These are phyloP conservation scores for Drosophila kuntzei DNA, from an alignment of 2,888 invertebrate species.

Conservation along the genomic window DNA sequence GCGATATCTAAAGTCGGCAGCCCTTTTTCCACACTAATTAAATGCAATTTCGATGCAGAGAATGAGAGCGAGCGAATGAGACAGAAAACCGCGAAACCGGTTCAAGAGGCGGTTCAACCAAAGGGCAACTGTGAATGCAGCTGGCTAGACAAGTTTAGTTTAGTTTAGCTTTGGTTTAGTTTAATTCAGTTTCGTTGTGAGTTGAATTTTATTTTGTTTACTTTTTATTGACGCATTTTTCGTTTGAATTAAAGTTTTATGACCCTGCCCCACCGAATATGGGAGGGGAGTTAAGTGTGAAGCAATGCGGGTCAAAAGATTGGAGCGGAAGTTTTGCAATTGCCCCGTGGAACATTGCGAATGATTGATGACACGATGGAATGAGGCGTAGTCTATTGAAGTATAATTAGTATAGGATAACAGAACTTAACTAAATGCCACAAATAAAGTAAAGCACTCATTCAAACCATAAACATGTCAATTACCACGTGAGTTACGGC, in stretches of 20 bases:
- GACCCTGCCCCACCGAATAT: slow-evolving; percentile 9
- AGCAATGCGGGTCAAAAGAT: slow-evolving; percentile 51
- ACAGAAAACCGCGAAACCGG: slow-evolving; percentile 58
- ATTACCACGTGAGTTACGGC: slow-evolving; percentile 75
- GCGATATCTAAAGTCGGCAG: slow-evolving; percentile 44
- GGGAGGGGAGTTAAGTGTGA: slow-evolving; percentile 48
- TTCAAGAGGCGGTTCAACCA: slow-evolving; percentile 48
- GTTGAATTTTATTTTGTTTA: slow-evolving; percentile 46
- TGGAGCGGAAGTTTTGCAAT: slow-evolving; percentile 72
- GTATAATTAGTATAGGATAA: slow-evolving; percentile 60
- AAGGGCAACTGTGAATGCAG: slow-evolving; percentile 49
- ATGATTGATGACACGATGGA: slow-evolving; percentile 72
- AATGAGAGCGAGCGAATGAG: background rate
- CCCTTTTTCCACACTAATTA: slow-evolving; percentile 58
- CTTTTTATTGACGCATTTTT: slow-evolving; percentile 63
- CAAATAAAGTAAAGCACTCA: slow-evolving; percentile 49
- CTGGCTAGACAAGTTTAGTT: slow-evolving; percentile 53
- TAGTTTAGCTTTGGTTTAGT: slow-evolving; percentile 1
- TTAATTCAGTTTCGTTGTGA: background rate
- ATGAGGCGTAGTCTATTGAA: slow-evolving; percentile 10
- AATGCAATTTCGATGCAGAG: slow-evolving; percentile 65
- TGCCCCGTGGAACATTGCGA: slow-evolving; percentile 22
- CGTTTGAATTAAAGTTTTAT: slow-evolving; percentile 65
- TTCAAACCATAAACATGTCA: slow-evolving; percentile 75
- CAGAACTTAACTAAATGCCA: slow-evolving; percentile 14